A percentile compares a stretch with the other conserved stretches of the same genome.
These are phyloP conservation scores for Macrosoma leucophasiata DNA, from an alignment of 2,888 invertebrate species.

Conservation along the genomic window DNA sequence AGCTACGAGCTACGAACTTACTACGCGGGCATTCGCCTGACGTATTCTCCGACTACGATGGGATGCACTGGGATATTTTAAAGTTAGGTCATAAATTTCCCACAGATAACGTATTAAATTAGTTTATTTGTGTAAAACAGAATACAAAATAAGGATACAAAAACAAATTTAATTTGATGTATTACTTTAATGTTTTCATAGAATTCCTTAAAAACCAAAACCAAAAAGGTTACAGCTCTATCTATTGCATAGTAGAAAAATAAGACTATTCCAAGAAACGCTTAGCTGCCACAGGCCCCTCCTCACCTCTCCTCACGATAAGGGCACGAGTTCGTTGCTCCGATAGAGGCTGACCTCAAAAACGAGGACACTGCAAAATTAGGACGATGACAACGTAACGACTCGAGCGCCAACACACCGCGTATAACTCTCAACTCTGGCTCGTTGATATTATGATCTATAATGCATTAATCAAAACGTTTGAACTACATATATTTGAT, in stretches of 20 bases:
- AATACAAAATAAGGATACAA: too few species aligned
- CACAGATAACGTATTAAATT: slow-evolving; percentile 34
- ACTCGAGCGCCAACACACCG: slow-evolving; percentile 51
- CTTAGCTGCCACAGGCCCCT: slow-evolving; percentile 37
- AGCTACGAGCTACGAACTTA: slow-evolving; percentile 35
- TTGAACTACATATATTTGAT: slow-evolving; percentile 73
- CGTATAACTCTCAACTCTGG: slow-evolving; percentile 49
- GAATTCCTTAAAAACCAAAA: too few species aligned
- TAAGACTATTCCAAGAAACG: slow-evolving; percentile 29
- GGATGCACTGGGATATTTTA: slow-evolving; percentile 41
- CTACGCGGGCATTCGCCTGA: slow-evolving; percentile 35
- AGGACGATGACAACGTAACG: slow-evolving; percentile 74
- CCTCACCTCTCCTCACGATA: slow-evolving; percentile 59
- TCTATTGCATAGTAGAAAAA: slow-evolving; percentile 54
- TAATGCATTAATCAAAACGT: slow-evolving; percentile 27
- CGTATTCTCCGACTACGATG: slow-evolving; percentile 33
- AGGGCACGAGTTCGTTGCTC: slow-evolving; percentile 76
- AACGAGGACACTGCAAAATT: slow-evolving; percentile 82
- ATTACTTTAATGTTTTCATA: too few species aligned
- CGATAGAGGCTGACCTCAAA: slow-evolving; percentile 80
- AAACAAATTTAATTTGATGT: too few species aligned
- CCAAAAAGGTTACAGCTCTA: slow-evolving; percentile 55
- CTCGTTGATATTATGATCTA: slow-evolving; percentile 30
- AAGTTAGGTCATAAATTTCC: too few species aligned
- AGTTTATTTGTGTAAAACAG: slow-evolving; percentile 21